Base-by-base conservation (phyloP, 2,113 vertebrate species). In the Peucedramus taeniatus region DNA sequence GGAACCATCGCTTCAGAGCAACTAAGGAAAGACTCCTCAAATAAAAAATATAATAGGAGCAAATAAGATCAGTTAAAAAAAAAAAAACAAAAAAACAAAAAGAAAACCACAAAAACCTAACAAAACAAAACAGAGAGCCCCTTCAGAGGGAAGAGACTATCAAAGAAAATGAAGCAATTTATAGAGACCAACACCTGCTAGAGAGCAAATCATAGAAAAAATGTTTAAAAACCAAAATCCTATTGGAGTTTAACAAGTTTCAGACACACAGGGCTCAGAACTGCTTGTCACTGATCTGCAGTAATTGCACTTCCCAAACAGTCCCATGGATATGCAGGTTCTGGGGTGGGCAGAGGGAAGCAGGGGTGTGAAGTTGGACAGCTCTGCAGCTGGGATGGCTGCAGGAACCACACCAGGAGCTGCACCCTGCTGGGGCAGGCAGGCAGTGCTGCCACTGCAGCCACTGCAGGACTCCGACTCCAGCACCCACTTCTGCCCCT, bases 271-370 rank as follows among this genome's bases (percentile, higher is more conserved):
- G 31, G 40, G 61, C 51, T 51, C 3, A 51, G 40, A 60, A 45
- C 3, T 27, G 20, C 39, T 20, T 1, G 20, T 21, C 19, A 30
- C 23, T 10, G 56, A 6, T 3, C 1, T 10, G 28, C 51, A 75
- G 5, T 5, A 44, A 33, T 0, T 31, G 57, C 15, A 8, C n/a
- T 22, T 51, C 57, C 65, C 33, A 13, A 7, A 2, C n/a, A 45
- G 1, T 35, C 5, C 61, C 45, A 10, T 1, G 1, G 24, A 15
- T 0, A 1, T 3, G 57, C 33, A 6, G 37, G 42, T 2, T 6
- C 50, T 39, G 76, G 56, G 74, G 27, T 0, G 17, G 42, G 70
- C 31, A 61, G 26, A 27, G 30, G 54, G 60, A 28, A 61, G 44
- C 80, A 54, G 44, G 11, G 44, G 0, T 4, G 31, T 9, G 0